Percentiles rank a stretch among this genome's conserved stretches.
phyloP scores from a whole-genome alignment of 2,888 invertebrate genomes.

The Cerastoderma edule region DNA sequence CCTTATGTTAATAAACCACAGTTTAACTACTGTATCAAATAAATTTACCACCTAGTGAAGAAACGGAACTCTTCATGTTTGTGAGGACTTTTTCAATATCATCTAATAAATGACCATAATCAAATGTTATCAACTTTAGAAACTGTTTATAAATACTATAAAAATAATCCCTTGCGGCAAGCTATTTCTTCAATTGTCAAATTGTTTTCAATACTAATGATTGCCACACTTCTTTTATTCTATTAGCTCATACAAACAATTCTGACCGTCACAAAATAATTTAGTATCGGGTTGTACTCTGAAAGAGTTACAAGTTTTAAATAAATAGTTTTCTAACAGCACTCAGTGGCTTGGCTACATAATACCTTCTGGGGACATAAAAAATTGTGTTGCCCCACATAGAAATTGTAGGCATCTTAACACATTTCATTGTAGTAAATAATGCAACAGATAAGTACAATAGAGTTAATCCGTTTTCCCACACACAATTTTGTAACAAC shows the following conservation, averaged over 20 bases:
- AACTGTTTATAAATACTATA: too few species aligned
- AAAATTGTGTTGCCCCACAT: not conserved
- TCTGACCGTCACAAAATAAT: too few species aligned
- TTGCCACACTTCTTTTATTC: too few species aligned
- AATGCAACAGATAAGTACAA: not conserved
- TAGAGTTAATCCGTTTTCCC: not conserved
- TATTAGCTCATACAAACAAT: too few species aligned
- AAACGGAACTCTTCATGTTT: conserved; percentile 15
- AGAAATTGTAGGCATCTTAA: not conserved
- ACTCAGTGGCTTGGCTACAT: conserved; percentile 19
- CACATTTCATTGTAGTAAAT: not conserved
- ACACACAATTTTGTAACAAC: too few species aligned
- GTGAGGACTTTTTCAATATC: conserved; percentile 10
- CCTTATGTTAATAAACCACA: conserved; percentile 21
- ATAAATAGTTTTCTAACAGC: conserved; percentile 16
- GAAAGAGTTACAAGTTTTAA: conserved; percentile 20
- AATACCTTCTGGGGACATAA: too few species aligned
- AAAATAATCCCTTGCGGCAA: too few species aligned
- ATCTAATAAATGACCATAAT: too few species aligned
- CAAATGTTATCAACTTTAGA: too few species aligned
- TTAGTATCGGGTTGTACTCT: too few species aligned
- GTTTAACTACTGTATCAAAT: conserved; percentile 3
- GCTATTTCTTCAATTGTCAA: too few species aligned
- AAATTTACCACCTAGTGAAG: conserved; percentile 15
- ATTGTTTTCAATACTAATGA: too few species aligned